Conservation (phyloP, 2,797 vertebrate genomes). For the Gallinago stenura region DNA sequence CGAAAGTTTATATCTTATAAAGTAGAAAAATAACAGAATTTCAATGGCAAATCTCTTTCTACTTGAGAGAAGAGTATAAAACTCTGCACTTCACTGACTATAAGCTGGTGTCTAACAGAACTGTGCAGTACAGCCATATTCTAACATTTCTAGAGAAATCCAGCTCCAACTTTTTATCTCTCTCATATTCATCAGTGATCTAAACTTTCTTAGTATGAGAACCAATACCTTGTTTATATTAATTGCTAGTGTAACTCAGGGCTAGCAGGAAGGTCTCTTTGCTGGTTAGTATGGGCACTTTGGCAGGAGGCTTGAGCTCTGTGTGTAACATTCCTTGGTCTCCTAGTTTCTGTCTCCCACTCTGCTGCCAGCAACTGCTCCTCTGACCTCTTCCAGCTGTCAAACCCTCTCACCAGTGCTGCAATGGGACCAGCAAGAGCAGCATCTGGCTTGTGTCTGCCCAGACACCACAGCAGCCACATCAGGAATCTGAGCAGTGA, state of each 20-base stretch:
- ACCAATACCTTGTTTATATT: neutral
- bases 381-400: neutral
- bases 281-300: neutral
- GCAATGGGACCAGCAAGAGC: neutral
- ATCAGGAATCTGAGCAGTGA: neutral
- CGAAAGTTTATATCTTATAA: neutral
- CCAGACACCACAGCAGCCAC: accelerated
- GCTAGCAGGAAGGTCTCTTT: neutral
- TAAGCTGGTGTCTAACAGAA: neutral
- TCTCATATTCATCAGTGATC: neutral
- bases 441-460: neutral
- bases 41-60: neutral
- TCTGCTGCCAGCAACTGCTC: neutral
- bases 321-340: accelerated
- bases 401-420: neutral
- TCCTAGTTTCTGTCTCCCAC: neutral
- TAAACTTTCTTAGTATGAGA: neutral
- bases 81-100: neutral
- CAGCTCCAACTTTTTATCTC: neutral
- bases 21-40: neutral
- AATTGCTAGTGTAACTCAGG: neutral
- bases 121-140: accelerated
- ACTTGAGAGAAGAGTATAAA: neutral
- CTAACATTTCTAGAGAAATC: neutral
- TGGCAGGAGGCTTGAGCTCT: neutral